Evolutionary conservation across 2,797 vertebrate genomes (phyloP), one percentile per base, ranked within the genome.

Genomic region (Pseudomugil gertrudae): DNA sequence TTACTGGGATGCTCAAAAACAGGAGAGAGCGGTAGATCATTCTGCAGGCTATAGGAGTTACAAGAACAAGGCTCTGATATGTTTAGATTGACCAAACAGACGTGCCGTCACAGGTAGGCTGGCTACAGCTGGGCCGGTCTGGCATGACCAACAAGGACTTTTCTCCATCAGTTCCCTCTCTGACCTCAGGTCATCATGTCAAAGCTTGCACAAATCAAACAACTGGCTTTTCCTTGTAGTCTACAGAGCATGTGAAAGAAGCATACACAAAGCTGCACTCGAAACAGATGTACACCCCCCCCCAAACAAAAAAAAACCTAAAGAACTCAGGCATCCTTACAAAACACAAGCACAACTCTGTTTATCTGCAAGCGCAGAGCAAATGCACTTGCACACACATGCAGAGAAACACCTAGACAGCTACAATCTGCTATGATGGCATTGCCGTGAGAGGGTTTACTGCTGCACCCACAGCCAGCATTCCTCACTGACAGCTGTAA

Each of bases 171-270:
- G 80, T 81, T 89, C 77, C 56, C 79, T 83, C 67, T 43, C 77
- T 89, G 86, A 89, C 89, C 85, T 61, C 19, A 61, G 90, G 89
- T 90, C 90, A 90, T 72, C 56, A 65, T 82, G 90, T 92, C 89
- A 90, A 64, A 86, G 83, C 72, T 9, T 43, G 78, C 90, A 91
- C 90, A 91, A 92, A 92, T 92, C 91, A 91, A 78, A 63, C 67
- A 59, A 61, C 51, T 6, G 33, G 62, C 52, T 76, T 63, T 57
- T 56, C 58, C 52, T 68, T 62, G 67, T 17, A 62, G 57, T 62
- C 72, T 63, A 55, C 51, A 26, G 60, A 57, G 52, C 71, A 60
- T 27, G 62, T 32, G 60, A 67, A 75, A 74, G 55, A 63, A 76
- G 72, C 76, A 72, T 69, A 81, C 81, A 76, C 81, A 76, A 74